Evolutionary conservation across 2,113 vertebrate genomes (phyloP).

Genomic region (Paralichthys olivaceus): DNA sequence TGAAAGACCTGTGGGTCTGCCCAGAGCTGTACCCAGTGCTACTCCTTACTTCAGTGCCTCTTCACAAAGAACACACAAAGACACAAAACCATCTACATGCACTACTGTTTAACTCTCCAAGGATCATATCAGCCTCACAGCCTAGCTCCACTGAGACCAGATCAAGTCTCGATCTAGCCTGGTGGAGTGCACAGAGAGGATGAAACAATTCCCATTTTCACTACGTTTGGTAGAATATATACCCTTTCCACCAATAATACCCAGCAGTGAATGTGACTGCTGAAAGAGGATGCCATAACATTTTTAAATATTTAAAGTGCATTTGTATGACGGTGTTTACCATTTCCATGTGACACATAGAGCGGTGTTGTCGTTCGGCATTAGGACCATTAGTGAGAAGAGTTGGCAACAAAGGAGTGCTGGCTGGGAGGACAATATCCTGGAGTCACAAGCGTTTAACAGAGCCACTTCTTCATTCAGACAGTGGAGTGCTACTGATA

Average conservation of each 20-base stretch:
- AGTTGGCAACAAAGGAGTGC: conserved; percentile 23
- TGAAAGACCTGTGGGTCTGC: conserved; percentile 47
- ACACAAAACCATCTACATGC: conserved; percentile 13
- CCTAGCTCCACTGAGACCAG: conserved; percentile 10
- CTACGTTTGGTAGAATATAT: background rate
- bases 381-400: conserved; percentile 37
- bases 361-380: background rate
- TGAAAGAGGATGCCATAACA: background rate
- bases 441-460: conserved; percentile 41
- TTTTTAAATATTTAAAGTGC: conserved; percentile 4
- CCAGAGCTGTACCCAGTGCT: conserved; percentile 15
- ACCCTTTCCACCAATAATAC: background rate
- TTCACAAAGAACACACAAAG: conserved; percentile 18
- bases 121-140: conserved; percentile 13
- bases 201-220: background rate
- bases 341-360: conserved; percentile 6
- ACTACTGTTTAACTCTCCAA: conserved; percentile 29
- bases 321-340: conserved; percentile 1
- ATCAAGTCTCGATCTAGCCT: conserved; percentile 15
- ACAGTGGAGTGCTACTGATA: conserved; percentile 7
- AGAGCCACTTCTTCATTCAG: conserved; percentile 6
- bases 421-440: conserved; percentile 41
- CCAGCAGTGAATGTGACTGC: background rate
- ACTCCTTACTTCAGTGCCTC: conserved; percentile 20
- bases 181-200: background rate